phyloP scores from a whole-genome alignment of 2,888 invertebrate genomes.

The Amiota minor region DNA sequence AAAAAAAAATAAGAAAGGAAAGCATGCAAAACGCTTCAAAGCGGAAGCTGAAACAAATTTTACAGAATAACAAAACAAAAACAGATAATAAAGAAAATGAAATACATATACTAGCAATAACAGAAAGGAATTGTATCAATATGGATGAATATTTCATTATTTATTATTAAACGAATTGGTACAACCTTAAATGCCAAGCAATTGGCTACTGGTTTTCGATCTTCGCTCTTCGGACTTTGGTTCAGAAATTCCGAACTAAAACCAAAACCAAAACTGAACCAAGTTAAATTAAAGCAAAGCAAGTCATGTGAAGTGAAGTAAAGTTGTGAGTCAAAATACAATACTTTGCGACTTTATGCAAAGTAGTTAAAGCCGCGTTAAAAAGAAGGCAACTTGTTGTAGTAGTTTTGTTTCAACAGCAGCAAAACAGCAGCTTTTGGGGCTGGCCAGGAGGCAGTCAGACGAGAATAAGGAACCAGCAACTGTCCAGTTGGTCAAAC shows the following conservation, averaged over 20 bases:
- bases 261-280: too few species aligned
- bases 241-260: too few species aligned
- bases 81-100: too few species aligned
- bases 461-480: too few species aligned
- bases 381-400: too few species aligned
- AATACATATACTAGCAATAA: not conserved
- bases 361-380: too few species aligned
- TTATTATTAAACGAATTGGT: slow-evolving; percentile 69
- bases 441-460: slow-evolving; percentile 30
- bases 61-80: too few species aligned
- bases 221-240: not conserved
- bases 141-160: slow-evolving; percentile 52
- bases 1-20: not conserved
- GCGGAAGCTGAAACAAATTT: not conserved
- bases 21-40: slow-evolving; percentile 28
- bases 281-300: slow-evolving; percentile 16
- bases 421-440: slow-evolving; percentile 48
- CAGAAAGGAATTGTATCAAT: not conserved
- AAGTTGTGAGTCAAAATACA: too few species aligned
- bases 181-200: slow-evolving; percentile 69
- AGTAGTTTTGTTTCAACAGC: slow-evolving; percentile 1
- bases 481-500: too few species aligned
- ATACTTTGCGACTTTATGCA: too few species aligned
- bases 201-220: slow-evolving; percentile 69
- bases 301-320: not conserved